Base-by-base conservation (phyloP, 1,140 invertebrate genomes). In the Epicauta chinensis region DNA sequence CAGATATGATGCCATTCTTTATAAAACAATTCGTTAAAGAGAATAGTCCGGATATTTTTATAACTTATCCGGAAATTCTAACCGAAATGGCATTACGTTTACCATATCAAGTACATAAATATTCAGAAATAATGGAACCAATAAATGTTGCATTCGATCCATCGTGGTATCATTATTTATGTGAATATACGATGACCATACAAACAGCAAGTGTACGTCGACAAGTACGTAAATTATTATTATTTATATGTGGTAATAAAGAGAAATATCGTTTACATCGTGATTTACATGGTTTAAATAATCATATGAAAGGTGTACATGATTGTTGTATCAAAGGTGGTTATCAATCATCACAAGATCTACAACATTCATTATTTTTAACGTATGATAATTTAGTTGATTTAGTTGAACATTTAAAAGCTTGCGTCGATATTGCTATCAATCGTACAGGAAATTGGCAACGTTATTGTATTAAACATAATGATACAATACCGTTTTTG, bases 1-100 rank as follows among this genome's bases (percentile, higher is more conserved):
- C 92, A 1, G 92, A 96, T 65, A 95, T 97, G 88, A 89, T 90
- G 4, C 94, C 94, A 32, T 93, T 98, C 71, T 97, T 98, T 75
- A 77, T 94, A 14, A 83, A 89, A 40, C 91, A 93, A 65, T 95
- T 95, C 70, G 85, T 97, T 5, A 93, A 93, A 69, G 83, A 77
- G 73, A 61, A 95, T 72, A 85, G 90, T 0, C 80, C 83, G 61
- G 93, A 98, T 71, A 86, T 98, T 10, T 96, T 98, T 68, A 88
- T 94, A 65, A 87, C 88, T 13, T 97, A 97, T 72, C 89, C 91
- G 3, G 87, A 93, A 51, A 75, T 98, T 6, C 74, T 98, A 1
- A 97, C 94, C 31, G 95, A 98, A 75, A 95, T 98, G 81, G 88
- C 91, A 2, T 74, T 98, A 2, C 79, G 94, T 39, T 71, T 98